These are phyloP conservation scores for Orcinus orca DNA, from an alignment of 2,113 vertebrate species.

Conservation along the genomic window DNA sequence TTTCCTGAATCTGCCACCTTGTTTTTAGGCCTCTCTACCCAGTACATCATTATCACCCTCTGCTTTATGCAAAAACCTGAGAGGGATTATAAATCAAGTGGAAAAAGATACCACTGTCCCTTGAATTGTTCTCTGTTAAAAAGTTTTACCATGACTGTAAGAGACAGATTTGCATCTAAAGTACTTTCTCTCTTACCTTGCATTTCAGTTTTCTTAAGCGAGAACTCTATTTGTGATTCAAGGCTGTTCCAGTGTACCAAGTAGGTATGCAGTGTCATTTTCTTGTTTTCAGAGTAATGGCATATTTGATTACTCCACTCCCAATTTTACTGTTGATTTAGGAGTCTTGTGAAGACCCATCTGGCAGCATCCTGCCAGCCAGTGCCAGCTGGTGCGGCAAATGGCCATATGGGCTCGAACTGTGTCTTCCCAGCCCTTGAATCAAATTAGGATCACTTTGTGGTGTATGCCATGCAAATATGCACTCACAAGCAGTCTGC, in stretches of 20 bases:
- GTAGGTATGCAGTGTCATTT: background rate
- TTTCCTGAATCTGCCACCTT: background rate
- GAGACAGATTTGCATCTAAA: background rate
- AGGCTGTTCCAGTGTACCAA: background rate
- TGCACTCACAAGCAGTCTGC: background rate
- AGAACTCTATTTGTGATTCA: background rate
- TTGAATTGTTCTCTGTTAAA: background rate
- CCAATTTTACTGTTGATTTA: constrained; percentile 50
- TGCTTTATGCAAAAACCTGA: background rate
- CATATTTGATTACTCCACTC: constrained; percentile 30
- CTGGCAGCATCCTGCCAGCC: constrained; percentile 1
- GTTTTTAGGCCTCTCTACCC: background rate
- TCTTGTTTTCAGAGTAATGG: constrained; percentile 9
- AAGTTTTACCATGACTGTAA: background rate
- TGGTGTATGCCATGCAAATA: background rate
- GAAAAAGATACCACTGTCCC: background rate
- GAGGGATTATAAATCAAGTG: background rate
- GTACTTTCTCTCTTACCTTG: background rate
- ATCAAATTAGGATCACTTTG: background rate
- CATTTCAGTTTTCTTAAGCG: background rate
- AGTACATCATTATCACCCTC: background rate
- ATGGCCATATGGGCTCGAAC: background rate
- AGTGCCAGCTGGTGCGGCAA: constrained; percentile 30
- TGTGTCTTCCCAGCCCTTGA: background rate
- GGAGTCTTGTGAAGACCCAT: constrained; percentile 16